Base-by-base conservation (phyloP, 1,140 invertebrate species). In the Drosophila subobscura region DNA sequence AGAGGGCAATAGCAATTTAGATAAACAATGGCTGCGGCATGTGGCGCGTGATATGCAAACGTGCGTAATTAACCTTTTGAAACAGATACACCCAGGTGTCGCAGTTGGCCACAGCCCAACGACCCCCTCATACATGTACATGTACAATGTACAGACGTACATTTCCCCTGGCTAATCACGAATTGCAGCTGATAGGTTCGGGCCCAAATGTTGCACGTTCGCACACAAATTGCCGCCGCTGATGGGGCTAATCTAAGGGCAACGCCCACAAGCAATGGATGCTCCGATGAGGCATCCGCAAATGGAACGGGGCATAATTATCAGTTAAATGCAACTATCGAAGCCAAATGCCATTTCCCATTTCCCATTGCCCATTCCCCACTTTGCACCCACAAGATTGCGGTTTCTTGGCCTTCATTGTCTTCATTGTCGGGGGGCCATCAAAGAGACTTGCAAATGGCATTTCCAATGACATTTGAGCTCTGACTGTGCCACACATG, bases 361-460 rank as follows among this genome's bases (percentile, higher is more conserved):
- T 20, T 20, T 20, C 16, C 5, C 25, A 6, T 8, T 33, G 5
- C 23, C 47, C n/a, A n/a, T n/a, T 20, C 16, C 49, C 22, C 41
- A 37, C 20, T 27, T 27, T 20, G 6, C 25, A 5, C 25, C 42
- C 68, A 51, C 33, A 61, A 58, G 53, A 27, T 52, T 52, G 60
- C n/a, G 53, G 37, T 52, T 58, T 76, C 76, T 85, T 63, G 66
- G 44, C 64, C 77, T 20, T 20, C 60, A 80, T 77, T 81, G 77
- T 58, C 81, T 77, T 75, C 74, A 86, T 86, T 86, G 83, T 81
- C 78, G 52, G 65, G 52, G 65, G 54, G 83, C 75, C 72, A 76
- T 88, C 72, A 86, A 86, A 78, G 77, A 42, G 81, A 86, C 78
- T 86, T 81, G 83, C 77, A 88, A 86, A 86, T 86, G 78, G 66